Conservation (phyloP, 2,888 invertebrate species). For the Mythimna vitellina region DNA sequence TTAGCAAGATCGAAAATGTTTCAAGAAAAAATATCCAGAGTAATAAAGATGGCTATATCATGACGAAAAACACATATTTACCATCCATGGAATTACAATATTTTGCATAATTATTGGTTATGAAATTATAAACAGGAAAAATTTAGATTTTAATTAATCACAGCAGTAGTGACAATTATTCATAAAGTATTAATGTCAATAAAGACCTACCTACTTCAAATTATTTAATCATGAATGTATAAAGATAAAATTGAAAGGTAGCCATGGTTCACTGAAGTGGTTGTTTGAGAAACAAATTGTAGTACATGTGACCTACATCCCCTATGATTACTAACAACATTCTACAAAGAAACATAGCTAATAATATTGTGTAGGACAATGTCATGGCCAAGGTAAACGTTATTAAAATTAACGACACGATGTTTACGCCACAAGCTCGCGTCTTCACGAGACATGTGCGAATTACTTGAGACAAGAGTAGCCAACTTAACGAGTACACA, state of each 20-base stretch:
- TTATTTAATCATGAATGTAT: neutral
- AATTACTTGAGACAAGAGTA: conserved; percentile 16
- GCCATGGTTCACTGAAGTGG: neutral
- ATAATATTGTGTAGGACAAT: conserved; percentile 33
- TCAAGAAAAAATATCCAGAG: neutral
- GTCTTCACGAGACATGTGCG: conserved; percentile 40
- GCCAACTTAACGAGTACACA: conserved; percentile 35
- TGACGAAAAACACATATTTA: conserved; percentile 12
- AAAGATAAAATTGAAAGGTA: neutral
- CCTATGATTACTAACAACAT: conserved; percentile 38
- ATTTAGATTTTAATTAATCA: too few relatives aligned
- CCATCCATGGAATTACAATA: conserved; percentile 13
- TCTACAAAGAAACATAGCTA: conserved; percentile 28
- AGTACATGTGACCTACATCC: conserved; percentile 56
- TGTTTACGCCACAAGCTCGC: conserved; percentile 56
- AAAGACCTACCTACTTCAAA: conserved; percentile 2
- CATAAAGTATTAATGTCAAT: too few relatives aligned
- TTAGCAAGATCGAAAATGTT: neutral
- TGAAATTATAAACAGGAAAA: neutral
- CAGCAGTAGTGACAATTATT: too few relatives aligned
- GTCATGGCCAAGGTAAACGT: conserved; percentile 70
- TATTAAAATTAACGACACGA: conserved; percentile 51
- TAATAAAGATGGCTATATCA: neutral
- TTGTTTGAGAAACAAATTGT: conserved; percentile 1
- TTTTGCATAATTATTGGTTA: neutral